Evolutionary conservation across 1,140 invertebrate species (phyloP), one percentile per base, ranked within the genome.

Genomic region (Heliconius eleuchia): DNA sequence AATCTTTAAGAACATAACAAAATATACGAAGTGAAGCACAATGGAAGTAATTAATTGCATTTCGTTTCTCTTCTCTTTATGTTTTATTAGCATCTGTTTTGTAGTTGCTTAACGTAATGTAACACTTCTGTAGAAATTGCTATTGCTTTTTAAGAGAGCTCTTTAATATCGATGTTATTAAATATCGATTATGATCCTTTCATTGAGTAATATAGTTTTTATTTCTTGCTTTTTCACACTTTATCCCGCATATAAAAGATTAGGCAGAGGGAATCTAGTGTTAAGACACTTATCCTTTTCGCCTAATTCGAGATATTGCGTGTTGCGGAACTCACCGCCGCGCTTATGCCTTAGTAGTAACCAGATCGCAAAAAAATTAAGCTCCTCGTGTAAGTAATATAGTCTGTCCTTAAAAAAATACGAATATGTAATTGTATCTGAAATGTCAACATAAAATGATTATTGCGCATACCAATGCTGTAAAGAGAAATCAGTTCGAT

Each of bases 1-100:
- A 78, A 81, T 81, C 80, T 81, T 77, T 76, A 71, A 66, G 77
- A 72, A 81, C 74, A 34, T 74, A 76, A 75, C 76, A 5, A 80
- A 74, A 81, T 75, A 81, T 72, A 80, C 71, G 27, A 60, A 70
- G 39, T 72, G 73, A 81, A 52, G 23, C 55, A 73, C 73, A 77
- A 77, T 74, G 71, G 73, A 76, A 77, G 71, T 80, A 80, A 80
- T 77, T 80, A 77, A 77, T 77, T 76, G 66, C 70, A 72, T 71
- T 77, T 52, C 50, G 30, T 77, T 77, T 77, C 76, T 77, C 76
- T 77, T 77, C 76, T 77, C 76, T 77, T 77, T 39, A 77, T 23
- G 34, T 77, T 77, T 70, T 70, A 57, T 42, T 66, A 75, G 55
- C 55, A 75, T 75, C 74, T 76, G 39, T 30, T 30, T 46, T 66